phyloP scores from a whole-genome alignment of 2,797 vertebrate species.

The Novumbra hubbsi region DNA sequence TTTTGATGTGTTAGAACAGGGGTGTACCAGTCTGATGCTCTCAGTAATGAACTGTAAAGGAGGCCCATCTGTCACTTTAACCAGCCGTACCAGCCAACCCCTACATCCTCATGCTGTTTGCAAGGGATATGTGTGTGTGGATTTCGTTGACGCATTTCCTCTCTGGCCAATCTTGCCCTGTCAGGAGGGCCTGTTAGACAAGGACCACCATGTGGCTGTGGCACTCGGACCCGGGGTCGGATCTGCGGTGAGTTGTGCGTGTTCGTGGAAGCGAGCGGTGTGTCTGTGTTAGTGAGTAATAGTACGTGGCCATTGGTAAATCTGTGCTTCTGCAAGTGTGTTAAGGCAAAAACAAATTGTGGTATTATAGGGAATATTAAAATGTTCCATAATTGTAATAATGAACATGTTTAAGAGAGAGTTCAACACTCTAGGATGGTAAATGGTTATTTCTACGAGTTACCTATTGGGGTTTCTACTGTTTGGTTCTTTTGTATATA shows the following conservation, averaged over 20 bases:
- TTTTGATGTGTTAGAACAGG: neutral
- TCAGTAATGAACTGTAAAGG: neutral
- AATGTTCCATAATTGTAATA: too few species aligned
- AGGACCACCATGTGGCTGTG: slow-evolving; percentile 88
- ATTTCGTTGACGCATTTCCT: neutral
- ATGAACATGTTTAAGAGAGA: too few species aligned
- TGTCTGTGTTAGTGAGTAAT: neutral
- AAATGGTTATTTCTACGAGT: too few species aligned
- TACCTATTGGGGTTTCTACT: too few species aligned
- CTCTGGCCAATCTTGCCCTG: neutral
- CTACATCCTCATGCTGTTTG: neutral
- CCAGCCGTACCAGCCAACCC: neutral
- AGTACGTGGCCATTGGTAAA: too few species aligned
- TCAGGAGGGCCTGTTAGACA: slow-evolving; percentile 68
- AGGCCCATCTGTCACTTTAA: neutral
- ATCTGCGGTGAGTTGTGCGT: slow-evolving; percentile 38
- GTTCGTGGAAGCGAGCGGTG: neutral
- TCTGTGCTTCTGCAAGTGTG: too few species aligned
- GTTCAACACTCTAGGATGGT: too few species aligned
- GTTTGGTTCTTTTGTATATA: too few species aligned
- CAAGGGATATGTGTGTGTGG: neutral
- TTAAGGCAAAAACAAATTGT: too few species aligned
- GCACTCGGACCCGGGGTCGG: slow-evolving; percentile 76
- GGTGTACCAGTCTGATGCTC: neutral
- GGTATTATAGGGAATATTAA: too few species aligned